These are phyloP conservation scores for Silurus aristotelis DNA, from an alignment of 2,797 vertebrate species.

Conservation along the genomic window DNA sequence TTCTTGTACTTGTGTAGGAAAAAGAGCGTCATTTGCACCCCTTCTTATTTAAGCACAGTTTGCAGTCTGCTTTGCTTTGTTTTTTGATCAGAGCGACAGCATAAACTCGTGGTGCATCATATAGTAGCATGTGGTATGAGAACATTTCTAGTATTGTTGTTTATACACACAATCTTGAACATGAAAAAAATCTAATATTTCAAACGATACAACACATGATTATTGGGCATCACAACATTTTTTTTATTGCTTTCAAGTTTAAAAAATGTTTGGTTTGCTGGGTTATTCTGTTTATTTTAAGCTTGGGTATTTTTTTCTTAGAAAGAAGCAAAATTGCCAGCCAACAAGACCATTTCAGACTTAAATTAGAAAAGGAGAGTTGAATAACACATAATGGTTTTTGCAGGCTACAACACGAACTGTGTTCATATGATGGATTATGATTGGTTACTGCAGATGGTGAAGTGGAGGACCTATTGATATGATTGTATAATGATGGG, in stretches of 20 bases:
- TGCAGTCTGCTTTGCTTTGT: background rate
- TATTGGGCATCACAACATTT: background rate
- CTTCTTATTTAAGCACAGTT: background rate
- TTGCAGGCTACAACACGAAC: background rate
- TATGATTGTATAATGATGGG: conserved; percentile 16
- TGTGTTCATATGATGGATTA: conserved; percentile 12
- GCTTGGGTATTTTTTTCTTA: background rate
- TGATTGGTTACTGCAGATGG: conserved; percentile 1
- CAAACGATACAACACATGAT: background rate
- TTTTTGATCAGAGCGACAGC: too few species aligned
- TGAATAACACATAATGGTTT: background rate
- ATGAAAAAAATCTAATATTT: background rate
- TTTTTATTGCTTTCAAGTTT: background rate
- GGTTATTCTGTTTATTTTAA: background rate
- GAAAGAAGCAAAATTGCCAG: background rate
- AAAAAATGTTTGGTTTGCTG: background rate
- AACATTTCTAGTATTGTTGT: background rate
- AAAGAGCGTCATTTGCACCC: background rate
- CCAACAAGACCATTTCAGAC: background rate
- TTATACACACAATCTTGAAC: background rate
- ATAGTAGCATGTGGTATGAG: background rate
- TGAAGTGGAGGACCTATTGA: background rate
- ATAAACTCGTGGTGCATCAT: background rate
- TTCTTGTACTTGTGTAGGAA: background rate
- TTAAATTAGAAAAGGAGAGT: background rate